Conservation (phyloP, 1,140 invertebrate genomes). For the Sesamia nonagrioides region DNA sequence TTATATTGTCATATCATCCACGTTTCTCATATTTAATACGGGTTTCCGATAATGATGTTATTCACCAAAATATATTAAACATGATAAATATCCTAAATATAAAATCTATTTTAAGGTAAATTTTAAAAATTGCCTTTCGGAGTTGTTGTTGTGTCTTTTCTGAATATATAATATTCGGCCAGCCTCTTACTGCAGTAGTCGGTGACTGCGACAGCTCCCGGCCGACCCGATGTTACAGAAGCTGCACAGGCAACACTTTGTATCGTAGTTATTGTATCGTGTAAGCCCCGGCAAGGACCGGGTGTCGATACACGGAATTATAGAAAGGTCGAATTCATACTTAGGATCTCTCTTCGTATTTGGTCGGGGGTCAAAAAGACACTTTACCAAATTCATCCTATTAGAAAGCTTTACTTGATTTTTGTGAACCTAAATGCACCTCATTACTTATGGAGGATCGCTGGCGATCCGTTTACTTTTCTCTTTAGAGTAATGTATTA, state of each 20-base stretch:
- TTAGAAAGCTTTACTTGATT: slow-evolving; percentile 82
- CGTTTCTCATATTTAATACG: slow-evolving; percentile 87
- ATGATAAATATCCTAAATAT: slow-evolving; percentile 83
- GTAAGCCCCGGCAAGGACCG: not conserved
- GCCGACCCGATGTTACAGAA: not conserved
- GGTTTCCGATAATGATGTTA: slow-evolving; percentile 87
- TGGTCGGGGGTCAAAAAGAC: slow-evolving; percentile 60
- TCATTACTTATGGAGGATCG: slow-evolving; percentile 82
- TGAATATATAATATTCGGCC: slow-evolving; percentile 82
- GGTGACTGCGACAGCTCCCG: slow-evolving; percentile 12
- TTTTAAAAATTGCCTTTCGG: slow-evolving; percentile 84
- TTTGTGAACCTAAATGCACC: slow-evolving; percentile 79
- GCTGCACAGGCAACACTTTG: not conserved
- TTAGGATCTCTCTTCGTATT: slow-evolving; percentile 47
- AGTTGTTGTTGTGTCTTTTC: slow-evolving; percentile 83
- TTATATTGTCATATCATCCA: slow-evolving; percentile 88
- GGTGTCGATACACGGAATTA: not conserved
- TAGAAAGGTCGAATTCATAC: slow-evolving; percentile 29
- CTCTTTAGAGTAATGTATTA: slow-evolving; percentile 81
- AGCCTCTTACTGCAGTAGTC: slow-evolving; percentile 60
- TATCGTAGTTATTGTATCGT: not conserved
- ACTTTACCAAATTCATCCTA: slow-evolving; percentile 71
- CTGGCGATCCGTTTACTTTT: slow-evolving; percentile 83
- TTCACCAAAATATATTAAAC: slow-evolving; percentile 86
- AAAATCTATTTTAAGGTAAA: slow-evolving; percentile 84